Evolutionary conservation across 1,140 invertebrate species (phyloP), one percentile per base, ranked within the genome.

Genomic region (Battus philenor): DNA sequence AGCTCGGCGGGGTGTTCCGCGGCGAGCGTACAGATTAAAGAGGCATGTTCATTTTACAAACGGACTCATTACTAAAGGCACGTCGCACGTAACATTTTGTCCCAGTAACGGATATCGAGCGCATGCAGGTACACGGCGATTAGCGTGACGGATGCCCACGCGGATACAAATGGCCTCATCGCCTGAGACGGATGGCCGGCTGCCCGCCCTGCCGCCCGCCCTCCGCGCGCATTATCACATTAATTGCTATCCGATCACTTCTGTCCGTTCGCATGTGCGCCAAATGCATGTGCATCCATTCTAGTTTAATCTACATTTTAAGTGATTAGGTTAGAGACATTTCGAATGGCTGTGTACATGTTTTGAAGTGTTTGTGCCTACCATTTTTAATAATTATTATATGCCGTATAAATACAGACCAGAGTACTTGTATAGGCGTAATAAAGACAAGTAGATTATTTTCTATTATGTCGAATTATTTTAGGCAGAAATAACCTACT

Each of bases 131-230:
- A 74, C 48, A 50, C 54, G 59, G 54, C 64, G 73, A 77, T 77
- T 77, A 75, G 66, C 49, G 66, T 69, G 68, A 78, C 69, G 62
- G 61, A 75, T 69, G 68, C 50, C 58, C 49, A 48, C 48, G 54
- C 51, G 47, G 61, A 66, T 69, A 76, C 63, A 72, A 74, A 76
- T 72, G 64, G 60, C 68, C 59, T 52, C n/a, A n/a, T n/a, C 62
- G 59, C 68, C 60, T 53, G 57, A 78, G 67, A 81, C 61, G 60
- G 59, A 81, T 74, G 63, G 67, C 65, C 56, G 33, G 47, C 24
- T 2, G 24, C 18, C 18, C 52, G 43, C 49, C 53, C 62, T 20
- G 18, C 18, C 52, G 43, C 49, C 53, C 62, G 44, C 51, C 47
- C 45, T 53, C 44, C 39, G 49, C 57, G 55, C 62, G 51, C 54